Percentiles rank a stretch among this genome's conserved stretches.
Conservation (phyloP, 2,797 vertebrate species). For the Enteromius treurensis region DNA sequence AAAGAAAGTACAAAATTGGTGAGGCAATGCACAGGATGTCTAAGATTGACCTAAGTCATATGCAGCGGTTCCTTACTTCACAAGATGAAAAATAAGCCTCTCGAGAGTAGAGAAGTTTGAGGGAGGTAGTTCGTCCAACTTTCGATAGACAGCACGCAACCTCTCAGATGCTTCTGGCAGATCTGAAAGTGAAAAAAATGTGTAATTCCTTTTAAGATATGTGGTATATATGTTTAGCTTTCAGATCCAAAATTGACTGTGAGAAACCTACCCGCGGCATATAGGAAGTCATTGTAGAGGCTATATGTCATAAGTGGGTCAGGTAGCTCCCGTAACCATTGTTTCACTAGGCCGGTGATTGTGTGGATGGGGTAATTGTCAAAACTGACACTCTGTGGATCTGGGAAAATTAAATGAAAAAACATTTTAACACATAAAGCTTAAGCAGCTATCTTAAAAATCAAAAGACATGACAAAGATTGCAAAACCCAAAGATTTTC, state of each 20-base stretch:
- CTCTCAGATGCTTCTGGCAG: conserved; percentile 88
- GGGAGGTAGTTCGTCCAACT: conserved; percentile 88
- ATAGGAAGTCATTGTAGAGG: conserved; percentile 92
- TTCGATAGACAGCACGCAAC: conserved; percentile 87
- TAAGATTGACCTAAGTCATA: background rate
- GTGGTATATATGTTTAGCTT: background rate
- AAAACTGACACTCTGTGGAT: conserved; percentile 78
- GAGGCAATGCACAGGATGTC: background rate
- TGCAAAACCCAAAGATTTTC: background rate
- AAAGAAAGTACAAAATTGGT: conserved; percentile 23
- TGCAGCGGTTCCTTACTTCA: conserved; percentile 79
- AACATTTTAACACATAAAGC: background rate
- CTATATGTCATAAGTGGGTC: conserved; percentile 94
- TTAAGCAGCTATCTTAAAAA: too few species aligned
- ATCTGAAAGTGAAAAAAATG: conserved; percentile 72
- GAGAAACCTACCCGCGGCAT: conserved; percentile 83
- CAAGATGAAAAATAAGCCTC: conserved; percentile 93
- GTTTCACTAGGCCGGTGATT: conserved; percentile 91
- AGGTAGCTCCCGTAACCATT: conserved; percentile 93
- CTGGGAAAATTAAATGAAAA: conserved; percentile 67
- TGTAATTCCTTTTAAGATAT: background rate
- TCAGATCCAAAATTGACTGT: background rate
- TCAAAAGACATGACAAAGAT: background rate
- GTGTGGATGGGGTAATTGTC: conserved; percentile 95
- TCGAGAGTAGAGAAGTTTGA: conserved; percentile 89